Conservation (phyloP, 1,140 invertebrate species). For the Amphibalanus amphitrite region DNA sequence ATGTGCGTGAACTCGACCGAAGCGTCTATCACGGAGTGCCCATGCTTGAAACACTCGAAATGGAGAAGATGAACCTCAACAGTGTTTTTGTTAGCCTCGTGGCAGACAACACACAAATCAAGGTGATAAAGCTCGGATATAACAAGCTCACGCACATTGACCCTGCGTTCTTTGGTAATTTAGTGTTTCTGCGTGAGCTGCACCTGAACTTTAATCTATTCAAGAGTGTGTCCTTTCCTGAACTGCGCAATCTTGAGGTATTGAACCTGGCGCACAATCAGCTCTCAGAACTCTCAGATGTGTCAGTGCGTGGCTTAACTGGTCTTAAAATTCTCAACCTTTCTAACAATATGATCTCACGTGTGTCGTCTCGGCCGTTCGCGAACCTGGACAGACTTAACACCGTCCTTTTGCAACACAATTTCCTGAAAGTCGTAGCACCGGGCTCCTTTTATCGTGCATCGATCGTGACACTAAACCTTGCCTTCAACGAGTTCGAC, state of each 20-base stretch:
- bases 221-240: constrained; percentile 42
- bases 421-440: constrained; percentile 55
- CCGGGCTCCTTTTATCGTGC: constrained; percentile 52
- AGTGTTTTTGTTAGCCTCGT: constrained; percentile 6
- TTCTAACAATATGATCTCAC: constrained; percentile 47
- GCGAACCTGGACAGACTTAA: constrained; percentile 50
- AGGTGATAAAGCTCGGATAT: constrained; percentile 13
- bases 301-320: constrained; percentile 36
- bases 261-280: constrained; percentile 23
- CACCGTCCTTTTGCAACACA: constrained; percentile 52
- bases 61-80: constrained; percentile 31
- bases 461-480: constrained; percentile 48
- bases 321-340: constrained; percentile 54
- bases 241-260: constrained; percentile 21
- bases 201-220: constrained; percentile 32
- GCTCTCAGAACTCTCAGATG: constrained; percentile 30
- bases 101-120: constrained; percentile 10
- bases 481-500: constrained; percentile 60
- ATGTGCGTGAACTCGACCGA: constrained; percentile 39
- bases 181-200: constrained; percentile 19
- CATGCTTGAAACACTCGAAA: constrained; percentile 46
- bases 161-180: constrained; percentile 15
- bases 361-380: constrained; percentile 57
- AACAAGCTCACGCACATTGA: constrained; percentile 17
- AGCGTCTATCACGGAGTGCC: constrained; percentile 50